Conservation (phyloP, 2,113 vertebrate species). For the Uria aalge region DNA sequence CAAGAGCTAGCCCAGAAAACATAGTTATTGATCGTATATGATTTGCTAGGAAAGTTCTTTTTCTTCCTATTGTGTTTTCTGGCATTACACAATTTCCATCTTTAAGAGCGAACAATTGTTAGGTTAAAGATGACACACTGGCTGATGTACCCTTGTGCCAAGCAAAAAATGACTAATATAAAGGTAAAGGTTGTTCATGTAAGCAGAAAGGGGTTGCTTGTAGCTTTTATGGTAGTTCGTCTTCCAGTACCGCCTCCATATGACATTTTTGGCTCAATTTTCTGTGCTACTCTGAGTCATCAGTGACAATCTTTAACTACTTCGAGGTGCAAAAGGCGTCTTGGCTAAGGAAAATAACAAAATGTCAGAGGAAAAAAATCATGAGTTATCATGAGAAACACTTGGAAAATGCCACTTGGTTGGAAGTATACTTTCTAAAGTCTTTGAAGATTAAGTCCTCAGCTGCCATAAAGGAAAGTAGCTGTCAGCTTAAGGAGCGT, state of each 20-base stretch:
- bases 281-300: background rate
- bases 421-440: background rate
- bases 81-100: background rate
- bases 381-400: background rate
- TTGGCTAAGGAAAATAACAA: background rate
- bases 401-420: background rate
- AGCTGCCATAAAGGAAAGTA: background rate
- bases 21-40: background rate
- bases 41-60: background rate
- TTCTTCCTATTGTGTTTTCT: background rate
- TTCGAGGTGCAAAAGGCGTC: background rate
- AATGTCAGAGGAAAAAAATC: background rate
- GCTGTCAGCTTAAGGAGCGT: background rate
- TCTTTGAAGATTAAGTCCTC: background rate
- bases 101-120: background rate
- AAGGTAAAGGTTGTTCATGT: background rate
- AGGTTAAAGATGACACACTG: background rate
- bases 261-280: slow-evolving; percentile 10
- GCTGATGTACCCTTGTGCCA: background rate
- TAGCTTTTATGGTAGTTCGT: background rate
- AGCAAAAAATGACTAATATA: background rate
- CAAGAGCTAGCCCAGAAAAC: background rate
- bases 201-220: background rate
- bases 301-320: background rate
- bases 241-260: background rate